These are phyloP conservation scores for Chiridota heheva DNA, from an alignment of 35 echinoderm and acorn worm species.

Conservation along the genomic window DNA sequence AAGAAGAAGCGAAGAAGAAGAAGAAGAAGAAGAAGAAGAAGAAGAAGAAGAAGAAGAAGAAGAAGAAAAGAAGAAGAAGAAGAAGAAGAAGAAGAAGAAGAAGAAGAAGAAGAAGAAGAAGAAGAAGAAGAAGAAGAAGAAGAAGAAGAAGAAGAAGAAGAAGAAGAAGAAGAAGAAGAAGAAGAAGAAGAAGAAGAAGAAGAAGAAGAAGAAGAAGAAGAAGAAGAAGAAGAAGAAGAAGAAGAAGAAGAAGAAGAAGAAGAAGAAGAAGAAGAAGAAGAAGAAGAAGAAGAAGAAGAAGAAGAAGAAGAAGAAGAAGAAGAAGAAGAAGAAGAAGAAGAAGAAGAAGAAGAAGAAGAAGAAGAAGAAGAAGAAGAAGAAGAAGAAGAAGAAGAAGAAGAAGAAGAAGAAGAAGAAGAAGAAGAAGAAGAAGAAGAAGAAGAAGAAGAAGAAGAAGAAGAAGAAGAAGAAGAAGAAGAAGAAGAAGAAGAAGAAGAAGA, in stretches of 20 bases:
- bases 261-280: background rate
- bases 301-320: background rate
- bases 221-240: background rate
- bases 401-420: conserved; percentile 9
- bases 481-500: conserved; percentile 1
- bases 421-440: background rate
- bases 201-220: conserved; percentile 1
- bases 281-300: background rate
- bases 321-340: background rate
- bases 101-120: conserved; percentile 1
- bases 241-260: background rate
- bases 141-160: conserved; percentile 8
- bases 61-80: background rate
- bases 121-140: conserved; percentile 4
- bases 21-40: background rate
- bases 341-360: background rate
- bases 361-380: background rate
- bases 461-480: conserved; percentile 1
- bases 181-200: background rate
- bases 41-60: background rate
- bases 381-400: background rate
- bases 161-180: background rate
- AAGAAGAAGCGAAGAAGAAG: no score
- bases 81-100: conserved; percentile 8
- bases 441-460: conserved; percentile 8